phyloP scores from a whole-genome alignment of 2,113 vertebrate genomes.

The Ivindomyrus marchei region DNA sequence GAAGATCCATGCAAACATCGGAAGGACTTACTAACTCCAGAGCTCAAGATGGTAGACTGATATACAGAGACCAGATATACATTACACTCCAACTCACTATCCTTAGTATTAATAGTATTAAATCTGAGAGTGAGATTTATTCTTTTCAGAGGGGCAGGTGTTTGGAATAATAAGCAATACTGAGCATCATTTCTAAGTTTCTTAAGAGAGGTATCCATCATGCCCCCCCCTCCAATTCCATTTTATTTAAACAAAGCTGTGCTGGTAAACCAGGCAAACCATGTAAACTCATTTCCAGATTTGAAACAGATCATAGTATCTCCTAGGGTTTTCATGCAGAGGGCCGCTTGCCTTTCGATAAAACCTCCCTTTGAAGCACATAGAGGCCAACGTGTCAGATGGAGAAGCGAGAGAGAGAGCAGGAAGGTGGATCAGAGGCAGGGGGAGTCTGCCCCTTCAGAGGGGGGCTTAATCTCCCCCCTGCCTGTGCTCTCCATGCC shows the following conservation, averaged over 20 bases:
- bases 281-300: neutral
- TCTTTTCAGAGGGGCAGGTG: neutral
- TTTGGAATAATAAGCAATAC: neutral
- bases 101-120: neutral
- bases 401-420: neutral
- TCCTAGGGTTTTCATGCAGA: neutral
- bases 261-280: neutral
- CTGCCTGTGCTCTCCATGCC: constrained; percentile 21
- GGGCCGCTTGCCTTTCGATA: neutral
- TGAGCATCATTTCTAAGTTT: neutral
- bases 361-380: neutral
- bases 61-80: neutral
- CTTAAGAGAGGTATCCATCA: neutral
- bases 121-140: neutral
- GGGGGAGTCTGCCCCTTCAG: neutral
- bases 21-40: neutral
- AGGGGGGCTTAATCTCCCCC: constrained; percentile 39
- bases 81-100: neutral
- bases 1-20: neutral
- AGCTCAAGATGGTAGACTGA: neutral
- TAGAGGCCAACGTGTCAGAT: neutral
- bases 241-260: neutral
- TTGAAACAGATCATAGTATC: neutral
- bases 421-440: neutral
- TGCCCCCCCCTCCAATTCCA: neutral